Evolutionary conservation across 2,113 vertebrate species (phyloP).

Genomic region (Apistogramma diplotaenia): DNA sequence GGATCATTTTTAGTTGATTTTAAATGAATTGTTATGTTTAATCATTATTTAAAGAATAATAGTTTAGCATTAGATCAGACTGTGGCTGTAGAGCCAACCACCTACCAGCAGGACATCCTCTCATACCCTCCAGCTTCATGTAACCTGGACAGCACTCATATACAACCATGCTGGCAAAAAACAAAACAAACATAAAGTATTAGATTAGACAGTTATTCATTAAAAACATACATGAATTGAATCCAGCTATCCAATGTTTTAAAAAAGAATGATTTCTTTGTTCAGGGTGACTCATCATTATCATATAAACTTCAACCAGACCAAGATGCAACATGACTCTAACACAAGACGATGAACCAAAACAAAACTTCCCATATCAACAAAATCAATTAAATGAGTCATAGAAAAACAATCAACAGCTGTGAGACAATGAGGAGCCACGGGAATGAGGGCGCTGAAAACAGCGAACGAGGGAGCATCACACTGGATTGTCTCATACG

Average conservation of each 20-base stretch:
- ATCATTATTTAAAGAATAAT: too few species aligned
- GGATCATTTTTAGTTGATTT: neutral
- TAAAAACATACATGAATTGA: neutral
- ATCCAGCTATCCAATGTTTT: neutral
- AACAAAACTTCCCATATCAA: neutral
- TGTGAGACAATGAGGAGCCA: neutral
- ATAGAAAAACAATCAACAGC: neutral
- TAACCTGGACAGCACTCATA: conserved; percentile 99
- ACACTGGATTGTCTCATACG: neutral
- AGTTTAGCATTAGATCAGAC: neutral
- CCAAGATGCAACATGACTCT: neutral
- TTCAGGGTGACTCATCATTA: neutral
- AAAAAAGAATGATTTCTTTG: neutral
- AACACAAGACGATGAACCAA: neutral
- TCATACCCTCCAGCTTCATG: conserved; percentile 86
- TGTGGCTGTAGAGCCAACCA: neutral
- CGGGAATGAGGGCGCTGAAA: neutral
- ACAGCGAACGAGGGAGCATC: neutral
- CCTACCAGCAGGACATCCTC: conserved; percentile 93
- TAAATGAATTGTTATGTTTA: neutral
- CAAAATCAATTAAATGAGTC: neutral
- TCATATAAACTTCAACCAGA: neutral
- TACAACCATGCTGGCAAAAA: conserved; percentile 77
- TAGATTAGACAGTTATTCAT: neutral
- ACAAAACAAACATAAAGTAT: neutral